These are phyloP conservation scores for Eretmochelys imbricata DNA, from an alignment of 2,113 vertebrate genomes.

Conservation along the genomic window DNA sequence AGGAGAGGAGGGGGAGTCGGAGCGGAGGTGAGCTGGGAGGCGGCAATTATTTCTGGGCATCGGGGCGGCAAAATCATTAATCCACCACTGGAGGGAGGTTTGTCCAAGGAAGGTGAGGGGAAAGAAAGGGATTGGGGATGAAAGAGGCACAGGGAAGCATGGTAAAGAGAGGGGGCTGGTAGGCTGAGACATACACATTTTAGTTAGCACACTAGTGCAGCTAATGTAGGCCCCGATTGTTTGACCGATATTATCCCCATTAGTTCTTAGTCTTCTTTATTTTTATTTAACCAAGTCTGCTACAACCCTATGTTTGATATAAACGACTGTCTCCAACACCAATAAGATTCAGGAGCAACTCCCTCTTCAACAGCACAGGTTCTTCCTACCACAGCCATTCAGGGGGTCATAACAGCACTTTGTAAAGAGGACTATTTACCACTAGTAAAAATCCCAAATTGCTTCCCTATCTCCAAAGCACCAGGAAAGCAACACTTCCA, in stretches of 20 bases:
- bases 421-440: rapidly evolving
- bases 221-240: not conserved
- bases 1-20: no score
- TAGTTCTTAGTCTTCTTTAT: not conserved
- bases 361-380: not conserved
- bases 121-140: not conserved
- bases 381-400: not conserved
- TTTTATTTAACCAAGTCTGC: not conserved
- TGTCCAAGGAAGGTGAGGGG: not conserved
- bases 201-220: not conserved
- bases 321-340: not conserved
- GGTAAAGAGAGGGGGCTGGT: not conserved
- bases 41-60: no score
- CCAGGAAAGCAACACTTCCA: not conserved
- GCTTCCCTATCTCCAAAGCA: not conserved
- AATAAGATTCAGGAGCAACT: not conserved
- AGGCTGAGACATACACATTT: not conserved
- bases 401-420: not conserved
- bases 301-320: not conserved
- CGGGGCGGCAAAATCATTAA: no score
- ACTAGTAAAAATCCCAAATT: not conserved
- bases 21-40: no score
- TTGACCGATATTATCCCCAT: not conserved
- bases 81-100: not conserved
- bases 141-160: not conserved